Conservation (phyloP, 2,888 invertebrate genomes). For the Sminthurinus aureus region DNA sequence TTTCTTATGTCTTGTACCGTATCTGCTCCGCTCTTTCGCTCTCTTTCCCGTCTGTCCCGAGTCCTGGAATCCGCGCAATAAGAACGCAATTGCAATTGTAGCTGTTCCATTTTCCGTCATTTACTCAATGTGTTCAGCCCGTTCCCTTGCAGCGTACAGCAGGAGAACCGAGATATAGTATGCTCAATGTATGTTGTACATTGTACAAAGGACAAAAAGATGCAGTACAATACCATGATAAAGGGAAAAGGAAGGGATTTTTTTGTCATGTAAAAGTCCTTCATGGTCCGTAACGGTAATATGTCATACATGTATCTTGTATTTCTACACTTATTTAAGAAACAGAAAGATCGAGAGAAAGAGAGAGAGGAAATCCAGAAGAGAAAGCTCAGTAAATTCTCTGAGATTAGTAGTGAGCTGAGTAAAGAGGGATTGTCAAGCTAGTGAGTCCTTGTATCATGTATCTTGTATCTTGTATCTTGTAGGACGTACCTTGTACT, state of each 20-base stretch:
- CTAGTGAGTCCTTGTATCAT: too few relatives aligned
- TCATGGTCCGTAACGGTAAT: background rate
- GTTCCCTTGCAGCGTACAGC: too few relatives aligned
- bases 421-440: slow-evolving; percentile 47
- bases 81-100: background rate
- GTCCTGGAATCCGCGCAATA: background rate
- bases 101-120: background rate
- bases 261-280: too few relatives aligned
- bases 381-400: slow-evolving; percentile 24
- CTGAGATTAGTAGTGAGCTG: slow-evolving; percentile 45
- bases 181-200: too few relatives aligned
- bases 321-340: background rate
- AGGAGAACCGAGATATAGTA: too few relatives aligned
- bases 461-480: too few relatives aligned
- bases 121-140: too few relatives aligned
- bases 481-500: too few relatives aligned
- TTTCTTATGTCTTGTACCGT: background rate
- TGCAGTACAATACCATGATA: too few relatives aligned
- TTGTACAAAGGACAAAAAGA: too few relatives aligned
- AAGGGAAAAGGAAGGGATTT: too few relatives aligned
- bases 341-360: background rate
- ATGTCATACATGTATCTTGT: background rate
- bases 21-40: background rate
- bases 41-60: background rate
- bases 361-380: background rate